Evolutionary conservation across 1,140 invertebrate species (phyloP).

Genomic region (Sarcophaga peregrina): DNA sequence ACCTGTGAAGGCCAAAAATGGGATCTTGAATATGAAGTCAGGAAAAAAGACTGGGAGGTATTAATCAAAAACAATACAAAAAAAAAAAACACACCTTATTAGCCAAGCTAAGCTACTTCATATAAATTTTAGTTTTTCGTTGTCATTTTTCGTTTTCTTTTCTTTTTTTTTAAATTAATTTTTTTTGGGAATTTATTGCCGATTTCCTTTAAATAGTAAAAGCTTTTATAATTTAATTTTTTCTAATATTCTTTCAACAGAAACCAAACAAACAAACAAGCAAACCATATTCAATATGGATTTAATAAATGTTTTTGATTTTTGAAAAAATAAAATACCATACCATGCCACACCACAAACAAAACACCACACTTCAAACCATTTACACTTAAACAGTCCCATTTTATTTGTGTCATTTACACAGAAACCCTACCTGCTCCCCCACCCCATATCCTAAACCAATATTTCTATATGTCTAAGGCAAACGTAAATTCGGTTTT

Average conservation of each 20-base stretch:
- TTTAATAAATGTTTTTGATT: not conserved
- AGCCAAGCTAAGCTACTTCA: not conserved
- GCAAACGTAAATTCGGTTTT: too few relatives aligned
- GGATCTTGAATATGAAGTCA: constrained; percentile 99
- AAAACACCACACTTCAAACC: not conserved
- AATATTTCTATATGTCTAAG: too few relatives aligned
- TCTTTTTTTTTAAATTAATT: not conserved
- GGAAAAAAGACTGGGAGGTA: constrained; percentile 98
- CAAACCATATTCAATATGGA: constrained; percentile 21
- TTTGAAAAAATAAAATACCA: not conserved
- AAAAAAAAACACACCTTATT: not conserved
- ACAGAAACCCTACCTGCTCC: not conserved
- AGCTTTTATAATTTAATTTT: constrained; percentile 3
- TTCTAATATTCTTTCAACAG: not conserved
- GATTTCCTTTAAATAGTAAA: not conserved
- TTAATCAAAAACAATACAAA: constrained; percentile 49
- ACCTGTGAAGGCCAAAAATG: constrained; percentile 98
- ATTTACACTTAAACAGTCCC: not conserved
- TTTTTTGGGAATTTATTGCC: constrained; percentile 7
- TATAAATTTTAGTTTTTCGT: not conserved
- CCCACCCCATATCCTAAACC: too few relatives aligned
- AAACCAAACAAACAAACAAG: not conserved
- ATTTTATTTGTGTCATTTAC: too few relatives aligned
- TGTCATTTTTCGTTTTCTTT: not conserved
- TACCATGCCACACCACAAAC: not conserved